phyloP scores from a whole-genome alignment of 1,140 invertebrate species.

The Drosophila arawakana region DNA sequence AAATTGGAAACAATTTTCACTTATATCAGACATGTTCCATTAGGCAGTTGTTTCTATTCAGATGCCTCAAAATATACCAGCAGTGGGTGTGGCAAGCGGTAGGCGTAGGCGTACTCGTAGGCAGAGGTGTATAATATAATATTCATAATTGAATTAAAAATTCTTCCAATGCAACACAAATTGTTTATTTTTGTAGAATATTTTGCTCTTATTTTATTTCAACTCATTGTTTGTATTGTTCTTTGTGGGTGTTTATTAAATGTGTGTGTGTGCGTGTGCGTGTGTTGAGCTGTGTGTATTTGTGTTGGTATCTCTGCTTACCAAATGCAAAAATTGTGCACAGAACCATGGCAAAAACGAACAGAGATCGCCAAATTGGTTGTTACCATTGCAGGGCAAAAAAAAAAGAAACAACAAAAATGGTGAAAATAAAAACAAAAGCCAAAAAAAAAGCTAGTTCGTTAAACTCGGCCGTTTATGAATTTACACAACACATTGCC shows the following conservation, averaged over 20 bases:
- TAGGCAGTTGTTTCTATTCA: neutral
- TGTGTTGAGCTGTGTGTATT: neutral
- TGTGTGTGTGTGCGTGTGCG: slow-evolving; percentile 8
- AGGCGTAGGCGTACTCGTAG: neutral
- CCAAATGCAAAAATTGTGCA: slow-evolving; percentile 51
- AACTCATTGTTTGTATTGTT: slow-evolving; percentile 31
- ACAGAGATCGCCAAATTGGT: slow-evolving; percentile 49
- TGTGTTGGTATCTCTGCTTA: slow-evolving; percentile 28
- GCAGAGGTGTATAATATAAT: slow-evolving; percentile 7
- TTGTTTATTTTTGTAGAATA: slow-evolving; percentile 42
- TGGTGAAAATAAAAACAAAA: slow-evolving; percentile 43
- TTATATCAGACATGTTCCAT: neutral
- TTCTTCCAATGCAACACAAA: slow-evolving; percentile 34
- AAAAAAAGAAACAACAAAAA: slow-evolving; percentile 28
- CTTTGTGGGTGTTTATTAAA: neutral
- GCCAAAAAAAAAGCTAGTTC: slow-evolving; percentile 68
- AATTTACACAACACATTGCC: slow-evolving; percentile 63
- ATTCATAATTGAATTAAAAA: slow-evolving; percentile 61
- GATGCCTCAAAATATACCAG: neutral
- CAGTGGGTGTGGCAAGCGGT: neutral
- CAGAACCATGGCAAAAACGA: slow-evolving; percentile 52
- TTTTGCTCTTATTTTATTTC: slow-evolving; percentile 33
- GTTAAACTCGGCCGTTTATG: slow-evolving; percentile 75
- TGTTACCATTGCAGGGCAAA: slow-evolving; percentile 26
- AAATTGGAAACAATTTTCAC: too few species aligned